Percentiles rank a stretch among this genome's conserved stretches.
Conservation (phyloP, 2,113 vertebrate species). For the Myotis lucifugus region DNA sequence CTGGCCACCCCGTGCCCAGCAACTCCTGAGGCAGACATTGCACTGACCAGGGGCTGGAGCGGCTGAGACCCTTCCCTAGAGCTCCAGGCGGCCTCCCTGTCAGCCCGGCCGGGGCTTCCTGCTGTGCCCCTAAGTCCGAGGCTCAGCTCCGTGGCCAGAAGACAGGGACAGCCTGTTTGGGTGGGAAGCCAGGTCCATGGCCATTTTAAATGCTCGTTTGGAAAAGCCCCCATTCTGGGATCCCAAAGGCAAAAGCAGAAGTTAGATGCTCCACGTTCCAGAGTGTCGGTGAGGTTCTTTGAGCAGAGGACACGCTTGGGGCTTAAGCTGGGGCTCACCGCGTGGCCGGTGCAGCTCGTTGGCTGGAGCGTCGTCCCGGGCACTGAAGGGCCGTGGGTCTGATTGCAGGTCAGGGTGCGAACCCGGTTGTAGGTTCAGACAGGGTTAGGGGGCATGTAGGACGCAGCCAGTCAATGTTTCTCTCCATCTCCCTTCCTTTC, state of each 20-base stretch:
- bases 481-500: not conserved
- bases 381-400: no score
- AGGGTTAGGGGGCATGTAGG: not conserved
- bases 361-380: no score
- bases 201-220: not conserved
- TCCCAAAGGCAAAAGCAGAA: not conserved
- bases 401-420: not conserved
- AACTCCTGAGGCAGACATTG: not conserved
- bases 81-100: not conserved
- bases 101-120: not conserved
- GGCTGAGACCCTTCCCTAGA: not conserved
- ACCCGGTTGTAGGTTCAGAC: not conserved
- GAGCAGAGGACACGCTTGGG: not conserved
- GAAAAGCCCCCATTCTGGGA: not conserved
- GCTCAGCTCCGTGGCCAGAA: not conserved
- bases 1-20: not conserved
- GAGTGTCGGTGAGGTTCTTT: no score
- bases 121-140: fast-evolving
- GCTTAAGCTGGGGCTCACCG: no score
- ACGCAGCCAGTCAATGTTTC: not conserved
- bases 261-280: not conserved
- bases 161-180: not conserved
- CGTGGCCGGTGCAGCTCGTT: not conserved
- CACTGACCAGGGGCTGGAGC: not conserved
- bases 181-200: no score